Conservation (phyloP, 2,797 vertebrate species). For the Poecile montanus region DNA sequence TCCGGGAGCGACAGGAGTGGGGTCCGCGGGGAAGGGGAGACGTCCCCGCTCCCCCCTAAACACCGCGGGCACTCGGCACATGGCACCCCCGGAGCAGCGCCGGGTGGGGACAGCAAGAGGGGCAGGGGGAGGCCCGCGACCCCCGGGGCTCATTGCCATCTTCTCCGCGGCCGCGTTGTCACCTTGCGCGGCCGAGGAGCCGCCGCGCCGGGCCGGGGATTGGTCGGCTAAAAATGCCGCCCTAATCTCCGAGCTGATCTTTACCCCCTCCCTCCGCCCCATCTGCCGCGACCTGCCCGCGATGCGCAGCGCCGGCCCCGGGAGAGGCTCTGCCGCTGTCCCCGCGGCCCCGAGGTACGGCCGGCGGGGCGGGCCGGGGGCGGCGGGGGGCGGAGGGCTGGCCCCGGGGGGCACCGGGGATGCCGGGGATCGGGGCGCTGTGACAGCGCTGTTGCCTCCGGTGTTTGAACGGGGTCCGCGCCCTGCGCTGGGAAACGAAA, state of each 20-base stretch:
- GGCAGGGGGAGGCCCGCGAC: background rate
- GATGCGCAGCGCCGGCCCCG: conserved; percentile 41
- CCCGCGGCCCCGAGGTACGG: conserved; percentile 3
- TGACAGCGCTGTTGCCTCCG: background rate
- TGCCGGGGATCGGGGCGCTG: background rate
- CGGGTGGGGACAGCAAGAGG: background rate
- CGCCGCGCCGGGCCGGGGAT: conserved; percentile 34
- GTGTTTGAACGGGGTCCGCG: background rate
- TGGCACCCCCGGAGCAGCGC: fast-evolving
- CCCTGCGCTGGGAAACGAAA: background rate
- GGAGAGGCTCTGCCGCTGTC: background rate
- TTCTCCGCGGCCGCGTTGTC: background rate
- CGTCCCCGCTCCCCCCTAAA: fast-evolving
- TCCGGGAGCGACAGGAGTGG: background rate
- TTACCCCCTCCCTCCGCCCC: conserved; percentile 61
- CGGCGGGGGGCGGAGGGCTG: background rate
- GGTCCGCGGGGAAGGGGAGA: too few species aligned
- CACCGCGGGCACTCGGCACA: background rate
- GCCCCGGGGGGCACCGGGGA: background rate
- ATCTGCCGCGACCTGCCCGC: conserved; percentile 73
- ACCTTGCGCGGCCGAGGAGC: conserved; percentile 50
- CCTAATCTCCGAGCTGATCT: conserved; percentile 74
- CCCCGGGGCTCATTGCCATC: background rate
- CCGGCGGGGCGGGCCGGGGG: background rate
- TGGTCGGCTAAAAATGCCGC: conserved; percentile 76